Evolutionary conservation across 2,888 invertebrate genomes (phyloP).

Genomic region (Parochlus steinenii): DNA sequence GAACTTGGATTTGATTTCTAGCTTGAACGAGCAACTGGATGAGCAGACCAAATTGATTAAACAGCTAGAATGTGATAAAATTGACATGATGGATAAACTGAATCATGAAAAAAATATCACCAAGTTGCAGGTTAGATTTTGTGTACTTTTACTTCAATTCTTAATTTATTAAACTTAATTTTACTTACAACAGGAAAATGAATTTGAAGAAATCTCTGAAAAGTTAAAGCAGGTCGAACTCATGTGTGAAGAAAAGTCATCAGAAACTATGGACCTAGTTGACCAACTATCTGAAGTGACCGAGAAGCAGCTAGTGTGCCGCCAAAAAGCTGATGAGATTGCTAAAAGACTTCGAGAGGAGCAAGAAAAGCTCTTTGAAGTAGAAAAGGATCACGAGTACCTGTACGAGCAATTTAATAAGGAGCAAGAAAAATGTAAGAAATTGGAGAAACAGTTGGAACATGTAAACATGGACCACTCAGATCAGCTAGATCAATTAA

Average conservation of each 20-base stretch:
- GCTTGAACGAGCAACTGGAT: conserved; percentile 21
- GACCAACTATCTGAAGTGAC: conserved; percentile 7
- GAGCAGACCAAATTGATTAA: conserved; percentile 20
- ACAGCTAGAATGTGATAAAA: conserved; percentile 19
- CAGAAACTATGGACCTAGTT: conserved; percentile 5
- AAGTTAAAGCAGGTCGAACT: conserved; percentile 4
- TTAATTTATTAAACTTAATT: too few relatives aligned
- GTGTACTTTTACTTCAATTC: too few relatives aligned
- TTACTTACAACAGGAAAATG: too few relatives aligned
- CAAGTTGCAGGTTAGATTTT: too few relatives aligned
- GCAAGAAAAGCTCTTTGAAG: conserved; percentile 4
- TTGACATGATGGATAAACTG: conserved; percentile 21
- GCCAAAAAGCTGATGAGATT: conserved; percentile 7
- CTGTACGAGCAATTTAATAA: conserved; percentile 10
- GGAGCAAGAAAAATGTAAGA: conserved; percentile 17
- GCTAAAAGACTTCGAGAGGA: conserved; percentile 4
- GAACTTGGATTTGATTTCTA: conserved; percentile 22
- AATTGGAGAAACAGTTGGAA: conserved; percentile 52
- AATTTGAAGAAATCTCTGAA: too few relatives aligned
- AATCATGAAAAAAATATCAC: conserved; percentile 24
- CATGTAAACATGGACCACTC: conserved; percentile 68
- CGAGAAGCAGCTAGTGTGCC: not conserved
- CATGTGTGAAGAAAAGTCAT: conserved; percentile 8
- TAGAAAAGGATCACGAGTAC: conserved; percentile 7
- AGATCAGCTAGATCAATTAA: conserved; percentile 62